Conservation (phyloP, 2,888 invertebrate genomes). For the Cerceris rybyensis region DNA sequence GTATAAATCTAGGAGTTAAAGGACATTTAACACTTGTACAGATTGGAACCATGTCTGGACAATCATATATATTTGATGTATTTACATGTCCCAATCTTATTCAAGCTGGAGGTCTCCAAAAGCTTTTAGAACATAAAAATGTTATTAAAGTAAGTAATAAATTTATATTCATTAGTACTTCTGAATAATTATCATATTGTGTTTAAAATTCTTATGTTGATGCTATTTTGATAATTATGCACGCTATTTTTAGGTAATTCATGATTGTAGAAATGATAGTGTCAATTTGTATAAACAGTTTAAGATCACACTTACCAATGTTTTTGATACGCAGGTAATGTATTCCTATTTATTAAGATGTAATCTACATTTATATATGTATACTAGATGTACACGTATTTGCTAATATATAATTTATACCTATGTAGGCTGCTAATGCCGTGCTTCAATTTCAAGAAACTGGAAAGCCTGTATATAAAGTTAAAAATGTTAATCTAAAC, state of each 20-base stretch:
- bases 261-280: slow-evolving; percentile 96
- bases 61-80: slow-evolving; percentile 94
- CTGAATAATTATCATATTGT: neutral
- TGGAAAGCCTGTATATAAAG: slow-evolving; percentile 95
- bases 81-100: slow-evolving; percentile 92
- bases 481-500: slow-evolving; percentile 95
- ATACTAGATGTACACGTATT: neutral
- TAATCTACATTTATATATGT: neutral
- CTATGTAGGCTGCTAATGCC: slow-evolving; percentile 90
- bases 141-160: slow-evolving; percentile 87
- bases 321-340: slow-evolving; percentile 93
- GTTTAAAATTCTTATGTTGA: slow-evolving; percentile 8
- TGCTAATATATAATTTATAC: slow-evolving; percentile 14
- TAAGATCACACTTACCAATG: slow-evolving; percentile 91
- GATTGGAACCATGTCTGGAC: slow-evolving; percentile 91
- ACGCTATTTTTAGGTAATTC: slow-evolving; percentile 86
- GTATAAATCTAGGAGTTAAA: slow-evolving; percentile 94
- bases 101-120: slow-evolving; percentile 89
- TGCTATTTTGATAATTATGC: slow-evolving; percentile 7
- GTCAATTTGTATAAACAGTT: slow-evolving; percentile 93
- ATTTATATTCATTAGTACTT: neutral
- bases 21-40: slow-evolving; percentile 94
- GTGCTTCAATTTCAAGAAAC: slow-evolving; percentile 95
- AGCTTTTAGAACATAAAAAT: slow-evolving; percentile 90
- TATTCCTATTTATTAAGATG: slow-evolving; percentile 14